phyloP scores from a whole-genome alignment of 2,888 invertebrate genomes.

The Cybosia mesomella region DNA sequence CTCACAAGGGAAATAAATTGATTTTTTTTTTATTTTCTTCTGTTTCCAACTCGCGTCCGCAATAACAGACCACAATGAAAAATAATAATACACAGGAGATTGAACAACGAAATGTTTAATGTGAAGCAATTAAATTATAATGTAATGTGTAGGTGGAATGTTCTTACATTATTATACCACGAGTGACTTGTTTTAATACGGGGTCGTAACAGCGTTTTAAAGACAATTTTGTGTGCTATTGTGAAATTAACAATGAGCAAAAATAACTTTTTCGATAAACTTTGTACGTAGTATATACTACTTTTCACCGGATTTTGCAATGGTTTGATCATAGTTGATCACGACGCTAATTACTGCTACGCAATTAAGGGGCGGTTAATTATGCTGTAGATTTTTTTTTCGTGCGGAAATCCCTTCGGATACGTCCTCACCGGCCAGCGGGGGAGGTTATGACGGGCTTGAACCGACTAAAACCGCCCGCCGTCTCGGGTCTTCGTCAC shows the following conservation, averaged over 20 bases:
- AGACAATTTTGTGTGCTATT: neutral
- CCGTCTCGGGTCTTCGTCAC: too few relatives aligned
- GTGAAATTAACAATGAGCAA: neutral
- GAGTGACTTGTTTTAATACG: conserved; percentile 24
- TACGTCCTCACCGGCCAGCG: too few relatives aligned
- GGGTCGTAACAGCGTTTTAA: neutral
- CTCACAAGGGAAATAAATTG: conserved; percentile 84
- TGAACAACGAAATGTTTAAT: conserved; percentile 66
- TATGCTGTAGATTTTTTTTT: too few relatives aligned
- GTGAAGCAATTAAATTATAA: conserved; percentile 47
- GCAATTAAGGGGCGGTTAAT: too few relatives aligned
- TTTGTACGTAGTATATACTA: neutral
- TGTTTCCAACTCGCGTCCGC: conserved; percentile 74
- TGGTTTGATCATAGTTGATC: neutral
- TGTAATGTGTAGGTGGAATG: conserved; percentile 36
- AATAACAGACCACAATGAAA: conserved; percentile 79
- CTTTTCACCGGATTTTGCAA: neutral
- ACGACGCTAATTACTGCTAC: too few relatives aligned
- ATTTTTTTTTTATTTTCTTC: conserved; percentile 79
- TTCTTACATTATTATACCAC: conserved; percentile 24
- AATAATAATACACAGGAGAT: conserved; percentile 74
- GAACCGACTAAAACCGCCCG: too few relatives aligned
- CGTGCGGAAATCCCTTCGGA: too few relatives aligned
- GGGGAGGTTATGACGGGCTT: too few relatives aligned
- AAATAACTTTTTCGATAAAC: neutral